These are phyloP conservation scores for Mallotus villosus DNA, from an alignment of 2,797 vertebrate species.

Conservation along the genomic window DNA sequence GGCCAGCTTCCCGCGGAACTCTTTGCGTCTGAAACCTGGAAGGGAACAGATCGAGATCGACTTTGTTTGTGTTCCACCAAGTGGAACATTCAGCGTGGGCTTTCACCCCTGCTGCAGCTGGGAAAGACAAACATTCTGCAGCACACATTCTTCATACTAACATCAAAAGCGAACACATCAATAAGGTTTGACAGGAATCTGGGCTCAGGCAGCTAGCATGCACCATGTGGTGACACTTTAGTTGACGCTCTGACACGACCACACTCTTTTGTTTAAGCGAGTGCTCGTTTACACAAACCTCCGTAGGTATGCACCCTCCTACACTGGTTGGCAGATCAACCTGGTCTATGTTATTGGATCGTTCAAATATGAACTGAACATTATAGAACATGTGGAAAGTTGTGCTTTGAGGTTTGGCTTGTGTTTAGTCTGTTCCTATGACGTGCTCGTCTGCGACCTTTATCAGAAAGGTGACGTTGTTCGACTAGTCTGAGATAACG, in stretches of 20 bases:
- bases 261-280: background rate
- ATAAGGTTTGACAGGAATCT: background rate
- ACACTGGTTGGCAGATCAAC: background rate
- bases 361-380: background rate
- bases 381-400: background rate
- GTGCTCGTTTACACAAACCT: background rate
- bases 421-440: background rate
- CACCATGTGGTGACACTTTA: no score
- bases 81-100: no score
- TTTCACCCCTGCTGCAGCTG: background rate
- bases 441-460: background rate
- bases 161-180: background rate
- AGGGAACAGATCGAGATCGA: background rate
- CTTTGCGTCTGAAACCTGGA: conserved; percentile 91
- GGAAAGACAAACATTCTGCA: no score
- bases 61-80: no score
- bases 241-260: background rate
- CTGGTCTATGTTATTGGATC: background rate
- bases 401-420: background rate
- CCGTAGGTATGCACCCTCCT: background rate
- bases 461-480: background rate
- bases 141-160: background rate
- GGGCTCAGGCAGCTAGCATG: background rate
- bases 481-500: no score
- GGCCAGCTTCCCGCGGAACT: conserved; percentile 95